Conservation (phyloP, 2,113 vertebrate genomes). For the cat (Felis catus) region DNA sequence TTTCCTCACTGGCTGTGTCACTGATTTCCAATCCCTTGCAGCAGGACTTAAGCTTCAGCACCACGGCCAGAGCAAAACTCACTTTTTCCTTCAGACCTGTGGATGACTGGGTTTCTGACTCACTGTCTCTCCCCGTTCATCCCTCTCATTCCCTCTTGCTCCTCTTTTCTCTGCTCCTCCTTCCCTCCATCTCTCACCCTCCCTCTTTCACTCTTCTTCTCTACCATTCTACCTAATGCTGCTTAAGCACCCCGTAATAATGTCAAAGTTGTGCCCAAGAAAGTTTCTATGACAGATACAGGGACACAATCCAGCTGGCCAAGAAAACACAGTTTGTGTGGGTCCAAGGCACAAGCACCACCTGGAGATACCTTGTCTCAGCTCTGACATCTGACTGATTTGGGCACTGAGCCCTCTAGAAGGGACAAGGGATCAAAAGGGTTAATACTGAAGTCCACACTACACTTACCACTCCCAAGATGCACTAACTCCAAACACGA, state of each 20-base stretch:
- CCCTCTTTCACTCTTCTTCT: neutral
- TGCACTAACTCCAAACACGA: neutral
- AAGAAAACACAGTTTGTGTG: neutral
- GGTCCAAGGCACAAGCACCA: neutral
- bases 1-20: neutral
- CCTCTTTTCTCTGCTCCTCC: neutral
- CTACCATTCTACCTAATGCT: neutral
- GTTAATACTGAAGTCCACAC: neutral
- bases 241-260: neutral
- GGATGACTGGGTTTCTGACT: neutral
- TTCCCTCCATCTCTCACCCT: neutral
- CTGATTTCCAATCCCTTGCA: neutral
- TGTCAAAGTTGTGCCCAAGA: neutral
- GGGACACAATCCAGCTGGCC: neutral
- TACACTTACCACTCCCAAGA: neutral
- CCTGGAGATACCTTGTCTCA: neutral
- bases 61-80: neutral
- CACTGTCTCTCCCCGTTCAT: neutral
- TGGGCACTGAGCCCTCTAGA: neutral
- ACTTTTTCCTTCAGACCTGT: neutral
- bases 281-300: neutral
- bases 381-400: neutral
- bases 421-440: neutral
- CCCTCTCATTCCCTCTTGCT: neutral
- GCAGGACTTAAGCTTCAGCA: neutral